Evolutionary conservation across 2,113 vertebrate species (phyloP).

Genomic region (human): DNA sequence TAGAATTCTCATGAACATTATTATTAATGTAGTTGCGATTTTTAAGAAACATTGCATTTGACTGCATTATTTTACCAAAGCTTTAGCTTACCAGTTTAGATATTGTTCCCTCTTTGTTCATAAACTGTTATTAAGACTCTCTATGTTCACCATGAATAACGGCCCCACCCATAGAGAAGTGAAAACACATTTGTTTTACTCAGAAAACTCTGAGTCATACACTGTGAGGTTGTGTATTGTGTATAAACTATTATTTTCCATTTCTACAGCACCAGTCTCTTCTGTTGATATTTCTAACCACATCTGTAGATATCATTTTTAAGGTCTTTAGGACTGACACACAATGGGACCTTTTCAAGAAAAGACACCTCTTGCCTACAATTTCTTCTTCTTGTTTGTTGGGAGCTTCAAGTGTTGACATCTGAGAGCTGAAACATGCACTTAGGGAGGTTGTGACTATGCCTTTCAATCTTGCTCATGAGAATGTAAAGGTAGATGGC

Average conservation of each 20-base stretch:
- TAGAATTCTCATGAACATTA: neutral
- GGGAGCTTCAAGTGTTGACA: constrained; percentile 56
- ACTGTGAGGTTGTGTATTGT: neutral
- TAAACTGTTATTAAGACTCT: neutral
- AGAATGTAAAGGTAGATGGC: constrained; percentile 46
- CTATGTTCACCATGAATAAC: neutral
- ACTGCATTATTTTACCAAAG: neutral
- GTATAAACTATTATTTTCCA: neutral
- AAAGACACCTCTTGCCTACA: neutral
- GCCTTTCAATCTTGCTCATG: constrained; percentile 42
- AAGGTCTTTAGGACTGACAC: constrained; percentile 1
- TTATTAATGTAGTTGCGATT: neutral
- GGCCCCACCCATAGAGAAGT: neutral
- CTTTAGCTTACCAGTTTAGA: neutral
- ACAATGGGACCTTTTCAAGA: neutral
- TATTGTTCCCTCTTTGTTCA: neutral
- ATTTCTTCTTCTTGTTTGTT: constrained; percentile 57
- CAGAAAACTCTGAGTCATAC: neutral
- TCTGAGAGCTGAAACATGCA: constrained; percentile 55
- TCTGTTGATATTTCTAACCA: constrained; percentile 37
- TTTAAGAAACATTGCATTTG: neutral
- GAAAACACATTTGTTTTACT: constrained; percentile 27
- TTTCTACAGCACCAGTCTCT: neutral
- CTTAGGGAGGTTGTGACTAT: constrained; percentile 18
- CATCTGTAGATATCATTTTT: neutral